A percentile compares a stretch with the other conserved stretches of the same genome.
These are phyloP conservation scores for Hesperophylax magnus DNA, from an alignment of 1,140 invertebrate genomes.

Conservation along the genomic window DNA sequence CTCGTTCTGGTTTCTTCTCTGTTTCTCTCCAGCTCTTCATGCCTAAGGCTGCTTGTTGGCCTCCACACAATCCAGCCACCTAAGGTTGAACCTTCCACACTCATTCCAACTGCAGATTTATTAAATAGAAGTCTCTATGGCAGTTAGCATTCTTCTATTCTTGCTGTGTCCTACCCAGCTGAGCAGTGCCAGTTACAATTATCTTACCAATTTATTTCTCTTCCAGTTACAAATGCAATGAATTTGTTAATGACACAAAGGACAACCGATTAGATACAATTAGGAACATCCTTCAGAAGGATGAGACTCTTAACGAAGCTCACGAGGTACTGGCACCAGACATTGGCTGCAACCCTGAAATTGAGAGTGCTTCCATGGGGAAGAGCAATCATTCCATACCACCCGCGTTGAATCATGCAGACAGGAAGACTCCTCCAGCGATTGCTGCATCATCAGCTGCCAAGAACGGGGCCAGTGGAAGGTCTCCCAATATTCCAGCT, in stretches of 20 bases:
- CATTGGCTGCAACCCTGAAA: constrained; percentile 58
- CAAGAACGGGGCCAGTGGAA: constrained; percentile 44
- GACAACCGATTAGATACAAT: constrained; percentile 71
- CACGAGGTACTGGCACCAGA: constrained; percentile 56
- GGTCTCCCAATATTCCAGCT: constrained; percentile 56
- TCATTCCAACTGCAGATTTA: too few species aligned
- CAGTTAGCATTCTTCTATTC: too few species aligned
- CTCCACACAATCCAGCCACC: too few species aligned
- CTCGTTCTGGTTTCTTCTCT: too few species aligned
- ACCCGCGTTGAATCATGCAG: constrained; percentile 57
- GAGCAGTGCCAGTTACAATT: too few species aligned
- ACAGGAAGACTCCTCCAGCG: constrained; percentile 32
- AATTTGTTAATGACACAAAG: constrained; percentile 84
- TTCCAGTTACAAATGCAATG: constrained; percentile 85
- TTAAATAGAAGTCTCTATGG: too few species aligned
- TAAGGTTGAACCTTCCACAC: too few species aligned
- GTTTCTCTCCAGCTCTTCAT: too few species aligned
- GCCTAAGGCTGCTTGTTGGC: too few species aligned
- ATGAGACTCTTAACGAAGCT: constrained; percentile 34
- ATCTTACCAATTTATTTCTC: neutral
- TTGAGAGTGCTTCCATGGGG: constrained; percentile 55
- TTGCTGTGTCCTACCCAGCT: too few species aligned
- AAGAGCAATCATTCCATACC: constrained; percentile 50
- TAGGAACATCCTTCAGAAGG: constrained; percentile 67
- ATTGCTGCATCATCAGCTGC: neutral